Evolutionary conservation across 2,888 invertebrate genomes (phyloP).

Genomic region (Sminthurinus aureus): DNA sequence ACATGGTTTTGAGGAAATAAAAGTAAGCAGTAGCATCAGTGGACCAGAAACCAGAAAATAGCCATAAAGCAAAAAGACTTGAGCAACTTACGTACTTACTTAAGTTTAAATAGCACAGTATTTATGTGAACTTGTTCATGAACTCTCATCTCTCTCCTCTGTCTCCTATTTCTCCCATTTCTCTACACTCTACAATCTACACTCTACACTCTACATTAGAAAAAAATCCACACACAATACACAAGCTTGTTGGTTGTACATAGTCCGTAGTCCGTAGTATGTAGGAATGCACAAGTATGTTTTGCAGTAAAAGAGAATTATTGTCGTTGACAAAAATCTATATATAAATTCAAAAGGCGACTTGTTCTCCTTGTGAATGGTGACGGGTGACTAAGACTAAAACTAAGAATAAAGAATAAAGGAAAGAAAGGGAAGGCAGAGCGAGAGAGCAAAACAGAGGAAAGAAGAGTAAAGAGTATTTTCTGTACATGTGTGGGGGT

Average conservation of each 20-base stretch:
- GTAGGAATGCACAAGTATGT: not conserved
- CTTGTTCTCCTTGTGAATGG: not conserved
- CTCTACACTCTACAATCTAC: not conserved
- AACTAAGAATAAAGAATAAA: not conserved
- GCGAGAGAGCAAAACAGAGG: no score
- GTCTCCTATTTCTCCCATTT: not conserved
- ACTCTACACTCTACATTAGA: not conserved
- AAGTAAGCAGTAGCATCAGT: not conserved
- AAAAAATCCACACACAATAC: not conserved
- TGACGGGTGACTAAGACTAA: not conserved
- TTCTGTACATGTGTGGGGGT: constrained; percentile 9
- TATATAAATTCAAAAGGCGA: constrained; percentile 11
- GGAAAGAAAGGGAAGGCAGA: no score
- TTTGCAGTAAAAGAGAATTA: constrained; percentile 20
- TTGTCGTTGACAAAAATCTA: constrained; percentile 17
- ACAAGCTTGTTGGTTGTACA: not conserved
- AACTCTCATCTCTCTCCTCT: not conserved
- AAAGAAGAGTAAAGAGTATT: constrained; percentile 13
- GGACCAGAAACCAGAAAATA: constrained; percentile 15
- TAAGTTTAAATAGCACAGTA: constrained; percentile 1
- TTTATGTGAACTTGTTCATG: constrained; percentile 18
- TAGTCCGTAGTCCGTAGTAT: not conserved
- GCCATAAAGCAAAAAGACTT: constrained; percentile 19
- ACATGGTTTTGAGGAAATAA: not conserved
- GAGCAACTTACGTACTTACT: not conserved